Conservation (phyloP, 2,113 vertebrate genomes). For the Coregonus clupeaformis region DNA sequence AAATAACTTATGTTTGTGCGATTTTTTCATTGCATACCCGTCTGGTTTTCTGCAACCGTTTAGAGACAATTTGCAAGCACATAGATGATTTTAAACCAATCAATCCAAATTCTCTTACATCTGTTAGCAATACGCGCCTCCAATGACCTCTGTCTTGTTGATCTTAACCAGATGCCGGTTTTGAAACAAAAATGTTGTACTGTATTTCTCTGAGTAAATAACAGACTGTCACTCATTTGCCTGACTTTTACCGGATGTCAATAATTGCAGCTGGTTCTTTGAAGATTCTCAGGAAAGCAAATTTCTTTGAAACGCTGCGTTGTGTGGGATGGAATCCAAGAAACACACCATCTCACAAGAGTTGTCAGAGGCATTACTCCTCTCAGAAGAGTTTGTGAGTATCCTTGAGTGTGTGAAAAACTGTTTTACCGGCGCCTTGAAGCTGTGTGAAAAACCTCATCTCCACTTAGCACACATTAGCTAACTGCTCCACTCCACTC, state of each 20-base stretch:
- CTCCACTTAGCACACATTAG: no score
- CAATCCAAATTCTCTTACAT: constrained; percentile 22
- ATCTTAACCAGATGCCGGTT: constrained; percentile 8
- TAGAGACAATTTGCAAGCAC: not conserved
- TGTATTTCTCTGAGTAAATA: constrained; percentile 3
- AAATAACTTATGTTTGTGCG: no score
- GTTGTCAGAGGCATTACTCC: no score
- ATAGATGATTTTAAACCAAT: constrained; percentile 2
- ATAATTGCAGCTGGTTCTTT: constrained; percentile 22
- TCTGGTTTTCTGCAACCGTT: not conserved
- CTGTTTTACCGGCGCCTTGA: no score
- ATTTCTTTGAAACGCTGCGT: constrained; percentile 21
- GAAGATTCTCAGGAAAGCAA: not conserved
- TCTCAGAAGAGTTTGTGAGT: no score
- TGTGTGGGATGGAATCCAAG: not conserved
- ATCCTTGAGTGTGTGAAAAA: no score
- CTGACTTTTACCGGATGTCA: constrained; percentile 3
- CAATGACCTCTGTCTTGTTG: constrained; percentile 4
- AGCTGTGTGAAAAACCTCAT: no score
- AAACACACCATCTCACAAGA: not conserved
- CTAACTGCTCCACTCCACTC: no score
- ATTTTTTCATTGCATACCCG: no score
- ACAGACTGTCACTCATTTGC: not conserved
- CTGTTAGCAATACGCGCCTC: constrained; percentile 4
- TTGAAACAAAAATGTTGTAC: not conserved